These are phyloP conservation scores for Calephelis nemesis DNA, from an alignment of 1,140 invertebrate genomes.

Conservation along the genomic window DNA sequence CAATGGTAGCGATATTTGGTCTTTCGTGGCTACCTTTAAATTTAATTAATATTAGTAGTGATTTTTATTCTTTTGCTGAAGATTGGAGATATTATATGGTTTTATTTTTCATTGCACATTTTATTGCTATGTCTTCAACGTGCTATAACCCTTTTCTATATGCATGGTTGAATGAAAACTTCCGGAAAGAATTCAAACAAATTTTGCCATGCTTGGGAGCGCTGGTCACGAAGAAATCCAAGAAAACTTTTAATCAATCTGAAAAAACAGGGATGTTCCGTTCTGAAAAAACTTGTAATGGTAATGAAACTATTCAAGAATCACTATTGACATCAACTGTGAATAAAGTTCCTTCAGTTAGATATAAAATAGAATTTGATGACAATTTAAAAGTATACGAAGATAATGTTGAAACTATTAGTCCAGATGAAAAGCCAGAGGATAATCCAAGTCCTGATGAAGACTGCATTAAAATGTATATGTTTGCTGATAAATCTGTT, in stretches of 20 bases:
- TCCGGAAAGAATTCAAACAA: conserved; percentile 96
- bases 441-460: conserved; percentile 62
- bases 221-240: conserved; percentile 60
- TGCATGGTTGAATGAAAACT: conserved; percentile 99
- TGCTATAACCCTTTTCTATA: conserved; percentile 96
- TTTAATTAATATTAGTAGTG: conserved; percentile 91
- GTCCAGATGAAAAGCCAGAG: conserved; percentile 67
- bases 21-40: conserved; percentile 97
- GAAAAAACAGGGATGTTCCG: conserved; percentile 67
- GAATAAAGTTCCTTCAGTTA: conserved; percentile 63
- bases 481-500: conserved; percentile 69
- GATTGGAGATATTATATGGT: conserved; percentile 91
- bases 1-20: conserved; percentile 97
- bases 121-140: conserved; percentile 97
- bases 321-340: conserved; percentile 79
- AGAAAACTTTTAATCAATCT: conserved; percentile 61
- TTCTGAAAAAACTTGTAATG: conserved; percentile 85
- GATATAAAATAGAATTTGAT: conserved; percentile 67
- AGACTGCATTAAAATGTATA: conserved; percentile 72
- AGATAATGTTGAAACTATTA: conserved; percentile 63
- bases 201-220: conserved; percentile 85
- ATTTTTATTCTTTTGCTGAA: conserved; percentile 85
- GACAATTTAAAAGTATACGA: conserved; percentile 58
- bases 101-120: conserved; percentile 93
- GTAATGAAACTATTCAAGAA: conserved; percentile 86